Evolutionary conservation across 2,888 invertebrate species (phyloP), one percentile per base, ranked within the genome.

Genomic region (Eremobia ochroleuca): DNA sequence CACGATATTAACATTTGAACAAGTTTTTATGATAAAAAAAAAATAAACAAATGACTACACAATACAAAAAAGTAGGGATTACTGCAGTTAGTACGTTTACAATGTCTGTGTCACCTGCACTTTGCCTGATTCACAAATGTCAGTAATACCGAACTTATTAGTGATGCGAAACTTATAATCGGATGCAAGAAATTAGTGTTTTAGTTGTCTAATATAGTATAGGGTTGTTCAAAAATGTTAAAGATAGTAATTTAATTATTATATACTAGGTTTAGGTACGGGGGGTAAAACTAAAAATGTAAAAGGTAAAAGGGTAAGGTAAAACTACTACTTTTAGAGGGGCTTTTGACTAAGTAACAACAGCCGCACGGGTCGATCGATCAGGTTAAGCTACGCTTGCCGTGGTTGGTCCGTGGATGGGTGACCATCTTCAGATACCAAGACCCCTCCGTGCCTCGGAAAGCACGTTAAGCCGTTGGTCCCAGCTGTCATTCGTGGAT

Each of bases 81-180:
- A 80, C n/a, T 21, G 28, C 15, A n/a, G n/a, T 58, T 21, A 13
- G 18, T 58, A 18, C 6, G 18, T 43, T 21, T 15, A 67, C 49
- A 52, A 28, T 59, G 49, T 52, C 4, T 5, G n/a, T 52, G 40
- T 40, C 83, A 83, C 64, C 82, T 83, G 83, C 85, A 8, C 18
- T n/a, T n/a, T 62, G 31, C 5, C 34, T 28, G 49, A 6, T 49
- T 40, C 21, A 46, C 61, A 86, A 84, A 84, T 84, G 83, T 75
- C 83, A 83, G 49, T 66, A 15, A 34, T 11, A 64, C 9, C 15
- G 52, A 64, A 75, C 75, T 31, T 43, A 61, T 65, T 74, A 86
- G 61, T 65, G 37, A 61, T 69, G 34, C 5, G 40, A 69, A 58
- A 37, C 21, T 3, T 49, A 13, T 77, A 69, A 69, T 52, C 59